Evolutionary conservation across 2,113 vertebrate genomes (phyloP).

Genomic region (Stegastes partitus): DNA sequence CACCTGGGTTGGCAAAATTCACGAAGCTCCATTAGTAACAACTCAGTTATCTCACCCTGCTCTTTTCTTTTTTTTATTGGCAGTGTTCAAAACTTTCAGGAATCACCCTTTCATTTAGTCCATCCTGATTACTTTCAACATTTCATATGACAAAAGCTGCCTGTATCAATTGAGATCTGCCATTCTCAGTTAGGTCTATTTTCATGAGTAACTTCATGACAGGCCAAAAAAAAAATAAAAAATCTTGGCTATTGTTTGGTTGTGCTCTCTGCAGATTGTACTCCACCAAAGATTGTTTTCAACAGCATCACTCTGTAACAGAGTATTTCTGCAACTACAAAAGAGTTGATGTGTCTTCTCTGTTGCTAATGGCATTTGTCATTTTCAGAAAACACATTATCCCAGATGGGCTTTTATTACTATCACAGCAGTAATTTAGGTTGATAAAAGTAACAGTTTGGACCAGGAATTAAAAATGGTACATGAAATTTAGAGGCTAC

Average conservation of each 20-base stretch:
- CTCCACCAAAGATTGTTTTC: not conserved
- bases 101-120: not conserved
- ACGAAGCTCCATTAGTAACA: not conserved
- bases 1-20: not conserved
- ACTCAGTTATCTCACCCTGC: not conserved
- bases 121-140: not conserved
- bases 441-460: not conserved
- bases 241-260: not conserved
- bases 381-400: not conserved
- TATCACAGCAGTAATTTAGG: not conserved
- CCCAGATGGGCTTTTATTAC: not conserved
- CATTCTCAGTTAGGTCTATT: not conserved
- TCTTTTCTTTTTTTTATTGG: not conserved
- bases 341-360: no score
- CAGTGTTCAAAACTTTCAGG: no score
- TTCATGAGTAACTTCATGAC: no score
- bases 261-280: not conserved
- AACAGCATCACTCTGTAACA: not conserved
- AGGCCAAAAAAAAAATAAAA: no score
- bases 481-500: not conserved
- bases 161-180: not conserved
- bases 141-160: not conserved
- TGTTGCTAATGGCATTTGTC: no score
- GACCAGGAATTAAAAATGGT: no score
- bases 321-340: no score